phyloP scores from a whole-genome alignment of 2,888 invertebrate species.

The Harpalus rubripes region DNA sequence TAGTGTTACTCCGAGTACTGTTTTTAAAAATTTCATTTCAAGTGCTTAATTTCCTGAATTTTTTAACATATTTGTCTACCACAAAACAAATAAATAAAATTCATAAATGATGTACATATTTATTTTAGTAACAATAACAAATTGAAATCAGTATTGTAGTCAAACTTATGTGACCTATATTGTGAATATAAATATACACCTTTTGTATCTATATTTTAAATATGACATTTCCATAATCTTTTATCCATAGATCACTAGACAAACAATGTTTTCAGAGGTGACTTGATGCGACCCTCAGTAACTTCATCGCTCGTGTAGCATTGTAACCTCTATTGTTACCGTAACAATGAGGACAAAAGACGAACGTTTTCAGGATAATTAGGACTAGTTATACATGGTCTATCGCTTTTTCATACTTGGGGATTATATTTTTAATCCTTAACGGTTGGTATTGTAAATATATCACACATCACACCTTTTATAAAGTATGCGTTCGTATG shows the following conservation, averaged over 20 bases:
- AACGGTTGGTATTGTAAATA: background rate
- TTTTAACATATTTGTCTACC: too few species aligned
- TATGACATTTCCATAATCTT: background rate
- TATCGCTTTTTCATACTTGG: background rate
- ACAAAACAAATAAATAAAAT: too few species aligned
- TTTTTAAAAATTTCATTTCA: too few species aligned
- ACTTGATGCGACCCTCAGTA: slow-evolving; percentile 1
- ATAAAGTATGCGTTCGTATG: too few species aligned
- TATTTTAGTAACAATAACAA: background rate
- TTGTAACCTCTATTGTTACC: slow-evolving; percentile 24
- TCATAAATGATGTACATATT: too few species aligned
- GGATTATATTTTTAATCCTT: background rate
- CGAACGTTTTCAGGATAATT: slow-evolving; percentile 25
- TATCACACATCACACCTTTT: too few species aligned
- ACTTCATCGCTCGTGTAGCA: background rate
- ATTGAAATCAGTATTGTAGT: background rate
- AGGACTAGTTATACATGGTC: slow-evolving; percentile 25
- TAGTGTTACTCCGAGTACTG: too few species aligned
- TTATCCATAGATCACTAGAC: background rate
- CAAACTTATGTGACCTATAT: background rate
- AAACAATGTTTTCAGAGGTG: background rate
- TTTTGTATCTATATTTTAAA: background rate
- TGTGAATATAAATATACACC: background rate
- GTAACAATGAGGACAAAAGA: background rate
- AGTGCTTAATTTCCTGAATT: too few species aligned